phyloP scores from a whole-genome alignment of 2,113 vertebrate species.

The Nesospiza acunhae region DNA sequence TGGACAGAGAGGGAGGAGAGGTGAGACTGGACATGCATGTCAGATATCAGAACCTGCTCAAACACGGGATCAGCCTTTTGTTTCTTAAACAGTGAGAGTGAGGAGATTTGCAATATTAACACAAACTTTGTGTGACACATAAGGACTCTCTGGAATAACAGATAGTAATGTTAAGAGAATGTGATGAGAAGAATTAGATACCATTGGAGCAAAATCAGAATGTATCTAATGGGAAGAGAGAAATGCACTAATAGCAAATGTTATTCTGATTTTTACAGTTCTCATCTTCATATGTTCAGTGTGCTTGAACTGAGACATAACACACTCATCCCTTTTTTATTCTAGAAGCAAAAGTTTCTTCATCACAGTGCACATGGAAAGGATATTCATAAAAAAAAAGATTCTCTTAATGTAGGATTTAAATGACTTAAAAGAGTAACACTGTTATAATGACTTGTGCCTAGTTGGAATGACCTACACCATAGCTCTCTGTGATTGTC shows the following conservation, averaged over 20 bases:
- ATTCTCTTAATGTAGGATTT: not conserved
- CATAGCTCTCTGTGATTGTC: not conserved
- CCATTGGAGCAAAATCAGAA: not conserved
- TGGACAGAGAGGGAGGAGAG: not conserved
- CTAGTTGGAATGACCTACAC: not conserved
- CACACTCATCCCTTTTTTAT: not conserved
- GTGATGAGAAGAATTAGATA: not conserved
- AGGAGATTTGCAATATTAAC: not conserved
- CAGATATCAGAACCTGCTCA: not conserved
- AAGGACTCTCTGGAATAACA: not conserved
- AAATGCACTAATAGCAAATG: not conserved
- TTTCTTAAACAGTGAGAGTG: not conserved
- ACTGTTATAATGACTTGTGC: not conserved
- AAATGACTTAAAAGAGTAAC: not conserved
- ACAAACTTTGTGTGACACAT: not conserved
- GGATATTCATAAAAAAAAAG: not conserved
- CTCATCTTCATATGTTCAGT: not conserved
- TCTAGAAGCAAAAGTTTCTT: not conserved
- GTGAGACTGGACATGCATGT: not conserved
- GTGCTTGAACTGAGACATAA: not conserved
- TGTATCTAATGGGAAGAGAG: fast-evolving
- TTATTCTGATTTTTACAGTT: not conserved
- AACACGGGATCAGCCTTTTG: not conserved
- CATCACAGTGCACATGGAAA: not conserved
- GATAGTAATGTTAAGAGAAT: not conserved